Evolutionary conservation across 2,113 vertebrate genomes (phyloP).

Genomic region (Setophaga petechia): DNA sequence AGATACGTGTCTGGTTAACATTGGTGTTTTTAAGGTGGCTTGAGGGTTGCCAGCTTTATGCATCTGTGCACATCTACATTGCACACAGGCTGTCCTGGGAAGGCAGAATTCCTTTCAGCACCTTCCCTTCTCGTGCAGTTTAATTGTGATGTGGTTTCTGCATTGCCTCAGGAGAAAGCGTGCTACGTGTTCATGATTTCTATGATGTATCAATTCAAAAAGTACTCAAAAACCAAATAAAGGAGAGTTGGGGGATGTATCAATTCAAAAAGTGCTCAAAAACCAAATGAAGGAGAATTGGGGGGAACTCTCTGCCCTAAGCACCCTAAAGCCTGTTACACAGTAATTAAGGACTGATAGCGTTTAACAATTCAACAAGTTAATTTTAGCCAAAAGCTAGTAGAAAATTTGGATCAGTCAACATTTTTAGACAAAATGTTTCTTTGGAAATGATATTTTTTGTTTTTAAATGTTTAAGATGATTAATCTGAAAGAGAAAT

Average conservation of each 20-base stretch:
- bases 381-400: constrained; percentile 49
- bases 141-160: not conserved
- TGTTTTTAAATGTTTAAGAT: constrained; percentile 59
- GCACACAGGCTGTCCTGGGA: not conserved
- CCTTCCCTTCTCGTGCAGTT: not conserved
- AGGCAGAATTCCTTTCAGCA: not conserved
- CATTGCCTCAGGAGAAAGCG: not conserved
- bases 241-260: not conserved
- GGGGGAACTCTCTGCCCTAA: not conserved
- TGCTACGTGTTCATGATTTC: not conserved
- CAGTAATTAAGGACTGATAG: not conserved
- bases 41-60: not conserved
- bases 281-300: not conserved
- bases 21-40: constrained; percentile 1
- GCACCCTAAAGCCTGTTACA: not conserved
- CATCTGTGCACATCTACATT: not conserved
- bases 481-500: constrained; percentile 58
- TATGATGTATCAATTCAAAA: not conserved
- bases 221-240: not conserved
- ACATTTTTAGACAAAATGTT: constrained; percentile 59
- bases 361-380: constrained; percentile 3
- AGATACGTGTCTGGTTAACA: not conserved
- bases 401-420: constrained; percentile 44
- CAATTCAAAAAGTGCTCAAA: not conserved
- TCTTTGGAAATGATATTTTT: constrained; percentile 52